Base-by-base conservation (phyloP, 2,797 vertebrate genomes). In the Buphagus erythrorhynchus region DNA sequence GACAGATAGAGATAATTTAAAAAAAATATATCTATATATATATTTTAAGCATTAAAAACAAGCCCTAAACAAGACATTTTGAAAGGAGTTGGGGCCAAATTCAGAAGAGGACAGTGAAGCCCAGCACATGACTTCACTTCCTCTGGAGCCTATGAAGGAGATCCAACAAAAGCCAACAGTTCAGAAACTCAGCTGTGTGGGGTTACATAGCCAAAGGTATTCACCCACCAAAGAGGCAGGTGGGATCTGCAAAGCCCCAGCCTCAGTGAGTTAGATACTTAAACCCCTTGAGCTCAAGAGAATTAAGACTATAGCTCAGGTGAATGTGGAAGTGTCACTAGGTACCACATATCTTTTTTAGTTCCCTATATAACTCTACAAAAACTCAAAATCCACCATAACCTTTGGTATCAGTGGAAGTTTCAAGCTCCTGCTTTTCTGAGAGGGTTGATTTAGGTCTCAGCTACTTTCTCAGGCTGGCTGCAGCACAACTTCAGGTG, bases 321-420 rank as follows among this genome's bases (percentile, higher is more conserved):
- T 31, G 29, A n/a, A 18, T 1, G 5, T 43, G 49, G 24, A 84
- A 65, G 42, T 16, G 57, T 57, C 54, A 21, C 16, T 21, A 10
- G 4, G 11, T 29, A 16, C 26, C 17, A 52, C 0, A 0, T 1
- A 38, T 33, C 28, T 16, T 20, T 45, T 52, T 38, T 11, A 58
- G 31, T 42, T 92, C 24, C 46, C 29, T 24, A 3, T 4, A 2
- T 18, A 65, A 45, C 17, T 29, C 51, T 24, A 40, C 10, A 26
- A 46, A 77, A 58, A 20, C 5, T 35, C 17, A 77, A 93, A 75
- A 81, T 29, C 29, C 28, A 36, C 35, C 0, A 1, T 15, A 69
- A 54, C 25, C 10, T 48, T 33, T 54, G 25, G 15, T 45, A 62
- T 40, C 21, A 28, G 13, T 11, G 26, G 42, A 80, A 83, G 29